Conservation (phyloP, 2,797 vertebrate genomes). For the Pseudocheirus occidentalis region DNA sequence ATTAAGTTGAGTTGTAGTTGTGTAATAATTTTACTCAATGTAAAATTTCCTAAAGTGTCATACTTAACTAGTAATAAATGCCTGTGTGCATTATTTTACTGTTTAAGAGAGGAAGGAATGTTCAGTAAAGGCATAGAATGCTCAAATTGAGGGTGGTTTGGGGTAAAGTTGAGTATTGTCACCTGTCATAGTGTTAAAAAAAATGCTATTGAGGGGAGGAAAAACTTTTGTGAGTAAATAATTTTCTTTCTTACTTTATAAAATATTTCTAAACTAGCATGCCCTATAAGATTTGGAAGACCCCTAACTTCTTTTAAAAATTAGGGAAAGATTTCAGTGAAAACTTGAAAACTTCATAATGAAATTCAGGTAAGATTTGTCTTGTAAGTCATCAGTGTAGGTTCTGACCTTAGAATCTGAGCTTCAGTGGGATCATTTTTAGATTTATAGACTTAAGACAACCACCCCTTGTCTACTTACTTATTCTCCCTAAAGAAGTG, state of each 20-base stretch:
- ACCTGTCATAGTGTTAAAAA: background rate
- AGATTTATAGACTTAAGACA: background rate
- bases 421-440: background rate
- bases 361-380: background rate
- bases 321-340: background rate
- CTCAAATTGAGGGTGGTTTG: background rate
- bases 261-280: background rate
- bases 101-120: background rate
- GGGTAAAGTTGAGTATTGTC: background rate
- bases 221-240: background rate
- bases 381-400: background rate
- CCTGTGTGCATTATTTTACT: background rate
- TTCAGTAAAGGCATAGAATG: background rate
- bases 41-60: background rate
- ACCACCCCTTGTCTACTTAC: too few species aligned
- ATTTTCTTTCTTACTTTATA: constrained; percentile 1
- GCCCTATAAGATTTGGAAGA: constrained; percentile 3
- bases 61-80: background rate
- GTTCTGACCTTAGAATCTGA: background rate
- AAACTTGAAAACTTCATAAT: background rate
- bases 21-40: background rate
- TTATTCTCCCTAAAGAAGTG: background rate
- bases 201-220: background rate
- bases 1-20: background rate
- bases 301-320: background rate